Percentiles rank a stretch among this genome's conserved stretches.
phyloP scores from a whole-genome alignment of 2,888 invertebrate genomes.

The Hemistola chrysoprasaria region DNA sequence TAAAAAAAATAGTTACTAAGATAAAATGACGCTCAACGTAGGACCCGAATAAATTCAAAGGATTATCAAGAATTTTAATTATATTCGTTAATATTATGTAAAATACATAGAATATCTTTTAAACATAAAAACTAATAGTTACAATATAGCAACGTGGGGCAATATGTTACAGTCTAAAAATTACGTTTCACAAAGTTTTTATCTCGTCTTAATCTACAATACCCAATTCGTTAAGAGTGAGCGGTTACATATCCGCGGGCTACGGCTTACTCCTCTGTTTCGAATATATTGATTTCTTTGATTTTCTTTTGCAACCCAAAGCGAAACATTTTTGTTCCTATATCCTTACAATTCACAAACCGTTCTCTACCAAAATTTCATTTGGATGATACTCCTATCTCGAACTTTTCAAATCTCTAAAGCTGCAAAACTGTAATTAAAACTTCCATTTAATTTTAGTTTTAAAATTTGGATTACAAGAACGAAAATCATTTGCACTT shows the following conservation, averaged over 20 bases:
- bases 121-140: too few species aligned
- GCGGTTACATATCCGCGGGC: background rate
- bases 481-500: constrained; percentile 30
- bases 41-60: background rate
- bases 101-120: too few species aligned
- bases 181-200: too few species aligned
- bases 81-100: too few species aligned
- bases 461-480: constrained; percentile 3
- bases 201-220: constrained; percentile 6
- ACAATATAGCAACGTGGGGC: too few species aligned
- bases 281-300: constrained; percentile 65
- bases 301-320: constrained; percentile 63
- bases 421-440: constrained; percentile 22
- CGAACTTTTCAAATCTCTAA: constrained; percentile 47
- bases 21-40: constrained; percentile 19
- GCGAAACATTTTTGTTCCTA: constrained; percentile 59
- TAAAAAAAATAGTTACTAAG: too few species aligned
- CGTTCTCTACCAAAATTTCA: constrained; percentile 61
- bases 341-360: constrained; percentile 57
- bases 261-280: constrained; percentile 49
- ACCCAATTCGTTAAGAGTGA: constrained; percentile 18
- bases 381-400: constrained; percentile 58
- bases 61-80: too few species aligned
- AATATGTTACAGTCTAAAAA: too few species aligned
- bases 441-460: background rate